phyloP scores from a whole-genome alignment of 2,888 invertebrate genomes.

The Dilophus febrilis region DNA sequence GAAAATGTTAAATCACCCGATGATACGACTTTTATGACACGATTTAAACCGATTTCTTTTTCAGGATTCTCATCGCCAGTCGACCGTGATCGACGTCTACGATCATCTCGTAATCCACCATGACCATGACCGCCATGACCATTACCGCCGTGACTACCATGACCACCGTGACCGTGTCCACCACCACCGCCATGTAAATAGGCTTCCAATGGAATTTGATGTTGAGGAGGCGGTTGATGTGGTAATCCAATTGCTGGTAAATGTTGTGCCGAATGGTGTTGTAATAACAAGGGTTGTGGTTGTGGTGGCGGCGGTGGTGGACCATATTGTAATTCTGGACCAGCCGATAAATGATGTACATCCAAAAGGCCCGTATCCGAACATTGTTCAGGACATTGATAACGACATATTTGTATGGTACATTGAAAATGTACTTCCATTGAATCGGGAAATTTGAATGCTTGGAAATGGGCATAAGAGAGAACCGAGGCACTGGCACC shows the following conservation, averaged over 20 bases:
- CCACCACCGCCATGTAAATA: conserved; percentile 48
- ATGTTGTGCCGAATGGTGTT: conserved; percentile 6
- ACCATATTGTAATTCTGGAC: conserved; percentile 48
- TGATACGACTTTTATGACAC: conserved; percentile 79
- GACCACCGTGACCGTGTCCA: too few relatives aligned
- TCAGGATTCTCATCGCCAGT: conserved; percentile 34
- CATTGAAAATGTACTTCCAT: conserved; percentile 96
- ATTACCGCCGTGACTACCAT: too few relatives aligned
- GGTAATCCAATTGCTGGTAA: too few relatives aligned
- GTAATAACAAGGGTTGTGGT: conserved; percentile 41
- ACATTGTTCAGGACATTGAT: conserved; percentile 86
- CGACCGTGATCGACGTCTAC: conserved; percentile 49
- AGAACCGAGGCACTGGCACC: conserved; percentile 83
- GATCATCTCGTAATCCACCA: conserved; percentile 47
- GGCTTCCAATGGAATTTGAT: conserved; percentile 39
- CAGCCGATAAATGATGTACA: conserved; percentile 35
- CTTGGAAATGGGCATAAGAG: conserved; percentile 86
- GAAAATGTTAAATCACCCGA: conserved; percentile 78
- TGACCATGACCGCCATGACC: too few relatives aligned
- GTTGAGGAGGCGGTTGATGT: too few relatives aligned
- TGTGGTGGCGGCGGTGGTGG: conserved; percentile 38
- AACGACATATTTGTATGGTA: conserved; percentile 84
- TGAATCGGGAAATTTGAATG: conserved; percentile 89
- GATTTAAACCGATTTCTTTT: conserved; percentile 74
- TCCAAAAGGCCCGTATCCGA: conserved; percentile 41